phyloP scores from a whole-genome alignment of 2,888 invertebrate species.

The Calephelis perditalis region DNA sequence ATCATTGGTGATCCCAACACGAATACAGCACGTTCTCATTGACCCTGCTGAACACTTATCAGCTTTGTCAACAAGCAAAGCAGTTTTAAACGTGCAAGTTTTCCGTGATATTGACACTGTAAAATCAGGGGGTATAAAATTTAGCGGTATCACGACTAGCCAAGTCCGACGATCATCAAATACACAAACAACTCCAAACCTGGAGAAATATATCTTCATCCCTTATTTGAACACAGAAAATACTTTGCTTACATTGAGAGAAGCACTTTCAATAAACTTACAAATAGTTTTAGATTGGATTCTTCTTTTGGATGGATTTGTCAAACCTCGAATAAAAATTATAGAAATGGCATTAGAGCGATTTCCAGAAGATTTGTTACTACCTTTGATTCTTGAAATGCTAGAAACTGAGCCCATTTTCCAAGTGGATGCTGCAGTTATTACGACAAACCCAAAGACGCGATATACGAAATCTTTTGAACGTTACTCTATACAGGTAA shows the following conservation, averaged over 20 bases:
- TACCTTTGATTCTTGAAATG: slow-evolving; percentile 78
- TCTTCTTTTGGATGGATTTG: slow-evolving; percentile 53
- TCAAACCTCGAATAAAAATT: slow-evolving; percentile 80
- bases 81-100: slow-evolving; percentile 80
- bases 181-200: slow-evolving; percentile 86
- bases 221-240: slow-evolving; percentile 85
- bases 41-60: slow-evolving; percentile 85
- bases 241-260: slow-evolving; percentile 77
- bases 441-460: no score
- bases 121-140: slow-evolving; percentile 90
- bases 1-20: slow-evolving; percentile 92
- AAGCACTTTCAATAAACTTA: slow-evolving; percentile 82
- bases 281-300: slow-evolving; percentile 90
- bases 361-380: slow-evolving; percentile 81
- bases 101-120: slow-evolving; percentile 85
- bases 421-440: slow-evolving; percentile 79
- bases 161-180: slow-evolving; percentile 91
- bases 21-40: slow-evolving; percentile 88
- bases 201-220: slow-evolving; percentile 90
- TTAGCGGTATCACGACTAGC: slow-evolving; percentile 93
- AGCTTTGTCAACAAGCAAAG: slow-evolving; percentile 38
- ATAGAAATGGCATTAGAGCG: slow-evolving; percentile 82
- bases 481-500: no score
- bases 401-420: slow-evolving; percentile 86
- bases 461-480: no score